Evolutionary conservation across 2,113 vertebrate species (phyloP).

Genomic region (Vanacampus margaritifer): DNA sequence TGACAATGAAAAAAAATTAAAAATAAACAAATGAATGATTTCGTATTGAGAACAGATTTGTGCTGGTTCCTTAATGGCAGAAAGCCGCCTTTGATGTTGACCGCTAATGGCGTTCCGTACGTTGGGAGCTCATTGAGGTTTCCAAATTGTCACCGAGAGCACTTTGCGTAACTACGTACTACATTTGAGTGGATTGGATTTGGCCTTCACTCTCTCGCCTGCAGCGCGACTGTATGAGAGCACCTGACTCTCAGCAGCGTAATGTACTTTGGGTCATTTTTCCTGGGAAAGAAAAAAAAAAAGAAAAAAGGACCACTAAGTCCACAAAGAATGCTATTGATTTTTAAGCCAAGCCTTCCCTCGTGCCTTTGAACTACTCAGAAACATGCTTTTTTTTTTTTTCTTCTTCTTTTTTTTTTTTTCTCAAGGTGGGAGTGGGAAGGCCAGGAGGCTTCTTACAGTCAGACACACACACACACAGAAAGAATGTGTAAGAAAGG

Average conservation of each 20-base stretch:
- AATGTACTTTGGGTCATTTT: constrained; percentile 35
- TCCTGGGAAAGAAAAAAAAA: not conserved
- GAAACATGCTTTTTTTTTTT: constrained; percentile 16
- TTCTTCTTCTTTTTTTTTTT: not conserved
- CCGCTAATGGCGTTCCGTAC: not conserved
- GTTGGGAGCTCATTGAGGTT: not conserved
- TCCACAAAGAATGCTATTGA: constrained; percentile 62
- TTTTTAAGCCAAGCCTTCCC: constrained; percentile 61
- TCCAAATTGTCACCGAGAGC: not conserved
- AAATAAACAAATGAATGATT: no score
- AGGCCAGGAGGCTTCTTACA: not conserved
- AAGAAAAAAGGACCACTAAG: constrained; percentile 32
- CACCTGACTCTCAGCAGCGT: constrained; percentile 59
- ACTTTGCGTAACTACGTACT: constrained; percentile 10
- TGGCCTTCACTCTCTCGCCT: not conserved
- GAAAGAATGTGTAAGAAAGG: not conserved
- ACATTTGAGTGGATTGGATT: not conserved
- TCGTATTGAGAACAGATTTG: no score
- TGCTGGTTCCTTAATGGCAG: no score
- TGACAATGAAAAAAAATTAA: no score
- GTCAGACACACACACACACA: no score
- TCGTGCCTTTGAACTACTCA: constrained; percentile 42
- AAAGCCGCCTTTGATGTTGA: not conserved
- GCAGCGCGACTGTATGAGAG: constrained; percentile 28
- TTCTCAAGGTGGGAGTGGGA: not conserved